Percentiles rank a stretch among this genome's conserved stretches.
These are phyloP conservation scores for Calameuta filiformis DNA, from an alignment of 2,888 invertebrate genomes.

Conservation along the genomic window DNA sequence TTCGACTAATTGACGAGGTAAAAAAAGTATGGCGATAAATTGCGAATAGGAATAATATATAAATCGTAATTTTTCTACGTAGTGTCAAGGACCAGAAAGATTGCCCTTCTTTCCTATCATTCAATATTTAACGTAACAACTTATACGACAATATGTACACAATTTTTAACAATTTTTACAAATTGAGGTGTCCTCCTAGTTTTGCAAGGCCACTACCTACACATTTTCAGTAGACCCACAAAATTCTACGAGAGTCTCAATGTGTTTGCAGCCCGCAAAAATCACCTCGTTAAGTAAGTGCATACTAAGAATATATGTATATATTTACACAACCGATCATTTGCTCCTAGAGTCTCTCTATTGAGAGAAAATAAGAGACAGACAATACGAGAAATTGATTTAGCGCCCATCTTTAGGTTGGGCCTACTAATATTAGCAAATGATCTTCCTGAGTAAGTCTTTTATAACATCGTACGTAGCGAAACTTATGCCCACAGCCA, in stretches of 20 bases:
- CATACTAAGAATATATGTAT: not conserved
- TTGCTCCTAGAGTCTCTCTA: not conserved
- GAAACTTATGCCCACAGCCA: conserved; percentile 95
- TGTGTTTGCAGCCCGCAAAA: not conserved
- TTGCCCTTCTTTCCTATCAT: conserved; percentile 4
- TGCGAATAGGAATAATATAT: not conserved
- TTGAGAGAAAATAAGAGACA: not conserved
- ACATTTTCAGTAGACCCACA: not conserved
- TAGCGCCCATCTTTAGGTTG: not conserved
- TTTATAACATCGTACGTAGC: conserved; percentile 90
- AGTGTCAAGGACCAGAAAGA: not conserved
- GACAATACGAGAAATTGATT: not conserved
- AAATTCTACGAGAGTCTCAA: not conserved
- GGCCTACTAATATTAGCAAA: not conserved
- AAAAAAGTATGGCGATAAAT: not conserved
- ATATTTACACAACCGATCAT: not conserved
- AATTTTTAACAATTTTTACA: conserved; percentile 30
- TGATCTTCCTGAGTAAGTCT: conserved; percentile 69
- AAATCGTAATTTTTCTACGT: not conserved
- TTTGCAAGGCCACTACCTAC: not conserved
- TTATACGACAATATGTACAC: conserved; percentile 37
- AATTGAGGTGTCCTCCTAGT: not conserved
- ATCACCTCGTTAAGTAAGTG: not conserved
- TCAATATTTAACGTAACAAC: conserved; percentile 33
- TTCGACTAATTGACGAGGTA: not conserved